A percentile compares a stretch with the other conserved stretches of the same genome.
Conservation (phyloP, 1,140 invertebrate genomes). For the Tigriopus japonicus region DNA sequence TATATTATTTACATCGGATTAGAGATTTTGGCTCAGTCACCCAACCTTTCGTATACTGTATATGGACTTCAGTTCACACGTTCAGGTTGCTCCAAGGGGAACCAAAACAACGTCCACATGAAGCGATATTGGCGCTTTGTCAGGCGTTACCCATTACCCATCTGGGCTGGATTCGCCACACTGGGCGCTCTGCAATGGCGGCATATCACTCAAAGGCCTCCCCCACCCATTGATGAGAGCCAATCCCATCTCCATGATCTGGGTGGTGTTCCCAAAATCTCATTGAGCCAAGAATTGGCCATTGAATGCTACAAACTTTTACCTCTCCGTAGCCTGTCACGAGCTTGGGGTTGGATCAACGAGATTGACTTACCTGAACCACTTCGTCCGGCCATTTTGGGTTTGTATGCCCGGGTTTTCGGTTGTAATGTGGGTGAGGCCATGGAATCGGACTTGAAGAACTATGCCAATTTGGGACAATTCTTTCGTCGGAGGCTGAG, state of each 20-base stretch:
- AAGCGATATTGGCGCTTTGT: too few species aligned
- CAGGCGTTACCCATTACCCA: not conserved
- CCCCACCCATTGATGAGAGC: too few species aligned
- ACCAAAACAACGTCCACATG: too few species aligned
- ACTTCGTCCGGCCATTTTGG: not conserved
- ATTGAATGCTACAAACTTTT: not conserved
- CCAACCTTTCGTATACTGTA: too few species aligned
- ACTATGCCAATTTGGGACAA: not conserved
- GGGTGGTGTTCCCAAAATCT: not conserved
- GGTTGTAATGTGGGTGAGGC: not conserved
- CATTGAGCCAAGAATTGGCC: not conserved
- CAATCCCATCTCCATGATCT: not conserved
- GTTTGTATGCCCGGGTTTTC: not conserved
- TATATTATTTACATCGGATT: too few species aligned
- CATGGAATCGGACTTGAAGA: not conserved
- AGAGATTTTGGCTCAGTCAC: too few species aligned
- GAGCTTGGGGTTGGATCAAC: not conserved
- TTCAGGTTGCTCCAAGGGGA: too few species aligned
- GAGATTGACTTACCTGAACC: not conserved
- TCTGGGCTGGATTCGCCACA: not conserved
- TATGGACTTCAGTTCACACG: too few species aligned
- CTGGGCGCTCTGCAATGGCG: not conserved
- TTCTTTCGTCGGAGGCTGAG: not conserved
- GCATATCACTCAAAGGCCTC: not conserved
- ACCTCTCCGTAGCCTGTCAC: not conserved